Conservation (phyloP, 1,140 invertebrate genomes). For the Atta colombica region DNA sequence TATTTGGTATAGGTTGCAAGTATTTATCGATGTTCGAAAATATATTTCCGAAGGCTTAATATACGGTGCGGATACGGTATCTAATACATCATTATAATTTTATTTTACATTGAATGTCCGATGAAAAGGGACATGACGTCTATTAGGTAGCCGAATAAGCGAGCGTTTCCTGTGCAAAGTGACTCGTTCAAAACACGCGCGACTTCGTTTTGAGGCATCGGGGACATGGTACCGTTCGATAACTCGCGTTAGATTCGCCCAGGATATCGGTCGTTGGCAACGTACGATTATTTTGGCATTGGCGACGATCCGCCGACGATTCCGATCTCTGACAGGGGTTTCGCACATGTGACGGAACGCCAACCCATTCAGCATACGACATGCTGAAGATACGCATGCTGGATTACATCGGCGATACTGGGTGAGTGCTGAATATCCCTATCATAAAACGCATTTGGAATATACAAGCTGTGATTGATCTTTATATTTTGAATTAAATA, state of each 20-base stretch:
- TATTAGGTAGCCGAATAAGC: neutral
- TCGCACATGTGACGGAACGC: slow-evolving; percentile 30
- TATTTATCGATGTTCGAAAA: neutral
- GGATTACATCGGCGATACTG: slow-evolving; percentile 85
- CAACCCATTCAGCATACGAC: slow-evolving; percentile 50
- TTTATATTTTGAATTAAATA: neutral
- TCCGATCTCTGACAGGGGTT: slow-evolving; percentile 21
- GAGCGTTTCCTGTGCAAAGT: neutral
- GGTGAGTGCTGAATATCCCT: slow-evolving; percentile 77
- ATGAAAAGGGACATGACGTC: neutral
- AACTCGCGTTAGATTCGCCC: slow-evolving; percentile 63
- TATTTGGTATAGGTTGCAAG: neutral
- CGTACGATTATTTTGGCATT: slow-evolving; percentile 50
- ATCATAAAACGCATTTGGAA: neutral
- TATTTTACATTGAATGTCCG: neutral
- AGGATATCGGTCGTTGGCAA: slow-evolving; percentile 61
- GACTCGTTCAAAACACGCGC: slow-evolving; percentile 57
- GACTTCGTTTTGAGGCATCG: slow-evolving; percentile 71
- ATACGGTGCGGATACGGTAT: neutral
- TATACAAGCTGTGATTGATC: neutral
- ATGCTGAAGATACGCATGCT: slow-evolving; percentile 86
- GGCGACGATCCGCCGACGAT: slow-evolving; percentile 6
- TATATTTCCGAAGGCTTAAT: neutral
- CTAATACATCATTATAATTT: neutral
- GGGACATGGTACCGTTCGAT: slow-evolving; percentile 76